Evolutionary conservation across 2,888 invertebrate species (phyloP).

Genomic region (Lacanobia wlatinum): DNA sequence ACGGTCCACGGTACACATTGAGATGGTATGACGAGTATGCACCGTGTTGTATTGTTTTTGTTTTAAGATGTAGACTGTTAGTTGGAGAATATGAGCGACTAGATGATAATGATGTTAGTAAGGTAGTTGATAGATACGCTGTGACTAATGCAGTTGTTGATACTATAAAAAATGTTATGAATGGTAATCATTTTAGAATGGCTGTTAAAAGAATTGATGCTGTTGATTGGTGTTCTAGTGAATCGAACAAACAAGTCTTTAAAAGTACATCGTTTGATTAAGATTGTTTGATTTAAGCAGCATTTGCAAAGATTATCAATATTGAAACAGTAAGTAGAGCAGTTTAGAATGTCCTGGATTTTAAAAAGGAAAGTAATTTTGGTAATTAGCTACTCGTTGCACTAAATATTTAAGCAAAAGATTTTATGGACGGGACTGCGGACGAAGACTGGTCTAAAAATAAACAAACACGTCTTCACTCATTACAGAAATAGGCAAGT

Average conservation of each 20-base stretch:
- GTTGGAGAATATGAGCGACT: not conserved
- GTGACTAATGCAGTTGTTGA: not conserved
- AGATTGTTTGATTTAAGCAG: not conserved
- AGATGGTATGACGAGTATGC: slow-evolving; percentile 37
- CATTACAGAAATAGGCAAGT: slow-evolving; percentile 57
- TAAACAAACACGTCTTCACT: slow-evolving; percentile 45
- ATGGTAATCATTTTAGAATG: not conserved
- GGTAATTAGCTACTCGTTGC: too few relatives aligned
- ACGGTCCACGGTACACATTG: slow-evolving; percentile 57
- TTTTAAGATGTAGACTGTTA: not conserved
- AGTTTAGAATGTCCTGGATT: not conserved
- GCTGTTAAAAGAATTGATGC: not conserved
- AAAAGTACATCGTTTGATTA: not conserved
- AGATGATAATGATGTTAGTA: not conserved
- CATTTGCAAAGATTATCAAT: not conserved
- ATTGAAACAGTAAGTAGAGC: not conserved
- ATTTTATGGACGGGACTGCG: not conserved
- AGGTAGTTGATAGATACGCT: too few relatives aligned
- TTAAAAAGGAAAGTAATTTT: too few relatives aligned
- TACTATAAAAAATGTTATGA: too few relatives aligned
- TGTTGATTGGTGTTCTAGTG: not conserved
- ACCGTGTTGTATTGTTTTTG: slow-evolving; percentile 28
- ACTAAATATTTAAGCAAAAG: not conserved
- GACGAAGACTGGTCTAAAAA: slow-evolving; percentile 50
- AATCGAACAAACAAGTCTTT: not conserved